A percentile compares a stretch with the other conserved stretches of the same genome.
These are phyloP conservation scores for Protaetia brevitarsis DNA, from an alignment of 1,140 invertebrate genomes.

Conservation along the genomic window DNA sequence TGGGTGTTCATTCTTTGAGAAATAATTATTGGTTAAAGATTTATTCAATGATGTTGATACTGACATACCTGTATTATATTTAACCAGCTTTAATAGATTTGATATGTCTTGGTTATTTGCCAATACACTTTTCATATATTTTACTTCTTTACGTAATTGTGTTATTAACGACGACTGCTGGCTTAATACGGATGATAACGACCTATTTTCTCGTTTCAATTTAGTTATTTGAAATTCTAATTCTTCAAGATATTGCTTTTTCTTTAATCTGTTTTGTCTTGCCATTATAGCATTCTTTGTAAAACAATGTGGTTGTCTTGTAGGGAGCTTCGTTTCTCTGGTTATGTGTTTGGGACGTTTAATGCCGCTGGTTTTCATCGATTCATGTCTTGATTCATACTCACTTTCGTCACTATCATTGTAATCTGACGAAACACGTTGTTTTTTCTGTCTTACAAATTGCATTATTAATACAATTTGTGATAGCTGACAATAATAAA, in stretches of 20 bases:
- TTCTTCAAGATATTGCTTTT: slow-evolving; percentile 56
- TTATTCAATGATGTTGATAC: slow-evolving; percentile 39
- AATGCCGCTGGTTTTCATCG: too few relatives aligned
- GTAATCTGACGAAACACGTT: too few relatives aligned
- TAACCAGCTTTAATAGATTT: slow-evolving; percentile 49
- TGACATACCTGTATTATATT: slow-evolving; percentile 42
- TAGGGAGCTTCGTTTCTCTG: neutral
- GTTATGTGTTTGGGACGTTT: too few relatives aligned
- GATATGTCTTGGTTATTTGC: slow-evolving; percentile 53
- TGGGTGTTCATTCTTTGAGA: slow-evolving; percentile 2
- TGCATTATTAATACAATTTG: too few relatives aligned
- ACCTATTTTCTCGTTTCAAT: slow-evolving; percentile 51
- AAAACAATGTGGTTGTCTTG: slow-evolving; percentile 37
- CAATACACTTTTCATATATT: slow-evolving; percentile 54
- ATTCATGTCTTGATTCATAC: too few relatives aligned
- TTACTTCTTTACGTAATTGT: slow-evolving; percentile 52
- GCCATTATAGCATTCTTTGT: slow-evolving; percentile 57
- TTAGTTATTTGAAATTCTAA: slow-evolving; percentile 53
- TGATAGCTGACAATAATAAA: too few relatives aligned
- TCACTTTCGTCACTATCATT: too few relatives aligned
- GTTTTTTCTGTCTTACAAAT: too few relatives aligned
- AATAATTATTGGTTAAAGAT: slow-evolving; percentile 27
- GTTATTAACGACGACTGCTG: slow-evolving; percentile 50
- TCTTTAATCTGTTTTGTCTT: slow-evolving; percentile 56
- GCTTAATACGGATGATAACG: slow-evolving; percentile 49